Percentiles rank a stretch among this genome's conserved stretches.
Conservation (phyloP, 2,113 vertebrate species). For the Chloropsis cyanopogon region DNA sequence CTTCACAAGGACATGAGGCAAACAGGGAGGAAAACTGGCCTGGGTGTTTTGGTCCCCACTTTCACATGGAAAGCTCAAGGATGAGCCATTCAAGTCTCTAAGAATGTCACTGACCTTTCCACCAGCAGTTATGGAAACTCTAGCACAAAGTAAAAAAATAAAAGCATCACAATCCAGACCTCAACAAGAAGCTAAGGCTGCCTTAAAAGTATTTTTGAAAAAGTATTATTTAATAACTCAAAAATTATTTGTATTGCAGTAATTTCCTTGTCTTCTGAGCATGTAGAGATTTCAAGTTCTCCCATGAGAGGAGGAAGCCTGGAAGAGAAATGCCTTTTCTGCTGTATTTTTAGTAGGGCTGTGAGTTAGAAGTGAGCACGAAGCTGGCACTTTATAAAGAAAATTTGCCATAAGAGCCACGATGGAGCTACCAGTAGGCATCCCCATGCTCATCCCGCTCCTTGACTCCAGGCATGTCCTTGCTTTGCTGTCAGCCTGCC, state of each 20-base stretch:
- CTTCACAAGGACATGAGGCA: neutral
- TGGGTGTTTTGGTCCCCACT: neutral
- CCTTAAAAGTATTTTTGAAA: neutral
- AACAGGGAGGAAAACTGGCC: neutral
- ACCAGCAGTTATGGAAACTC: neutral
- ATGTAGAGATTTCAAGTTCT: neutral
- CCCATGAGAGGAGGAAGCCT: rapidly evolving
- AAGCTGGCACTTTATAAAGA: neutral
- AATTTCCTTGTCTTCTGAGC: neutral
- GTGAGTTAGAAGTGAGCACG: neutral
- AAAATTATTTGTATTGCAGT: neutral
- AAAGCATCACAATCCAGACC: neutral
- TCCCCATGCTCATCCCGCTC: neutral
- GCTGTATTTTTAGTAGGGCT: neutral
- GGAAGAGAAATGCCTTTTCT: neutral
- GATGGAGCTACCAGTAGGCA: neutral
- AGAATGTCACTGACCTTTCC: neutral
- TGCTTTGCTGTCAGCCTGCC: neutral
- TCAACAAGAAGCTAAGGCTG: neutral
- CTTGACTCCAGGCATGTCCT: neutral
- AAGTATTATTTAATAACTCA: neutral
- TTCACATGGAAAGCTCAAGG: neutral
- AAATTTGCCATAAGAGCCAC: neutral
- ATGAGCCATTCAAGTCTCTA: neutral
- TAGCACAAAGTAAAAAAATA: neutral